phyloP scores from a whole-genome alignment of 2,113 vertebrate species.

The Cyprinodon variegatus region DNA sequence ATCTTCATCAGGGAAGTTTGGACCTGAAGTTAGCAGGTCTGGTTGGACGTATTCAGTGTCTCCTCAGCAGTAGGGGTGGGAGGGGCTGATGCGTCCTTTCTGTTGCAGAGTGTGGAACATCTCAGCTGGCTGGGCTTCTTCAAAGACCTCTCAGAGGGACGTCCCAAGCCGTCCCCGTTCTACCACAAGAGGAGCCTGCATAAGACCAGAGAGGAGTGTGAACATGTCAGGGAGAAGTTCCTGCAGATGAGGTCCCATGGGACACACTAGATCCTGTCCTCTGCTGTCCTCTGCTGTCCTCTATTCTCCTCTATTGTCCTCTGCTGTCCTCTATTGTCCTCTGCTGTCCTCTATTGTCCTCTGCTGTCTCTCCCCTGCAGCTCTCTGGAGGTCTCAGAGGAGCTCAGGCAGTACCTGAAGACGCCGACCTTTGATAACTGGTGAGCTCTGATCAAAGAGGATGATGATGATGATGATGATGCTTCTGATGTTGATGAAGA shows the following conservation, averaged over 20 bases:
- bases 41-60: too few relatives aligned
- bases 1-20: too few relatives aligned
- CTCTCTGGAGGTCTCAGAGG: conserved; percentile 80
- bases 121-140: conserved; percentile 84
- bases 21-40: too few relatives aligned
- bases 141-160: conserved; percentile 79
- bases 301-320: too few relatives aligned
- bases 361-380: conserved; percentile 46
- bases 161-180: conserved; percentile 80
- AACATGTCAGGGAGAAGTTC: conserved; percentile 78
- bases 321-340: too few relatives aligned
- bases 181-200: conserved; percentile 79
- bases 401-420: conserved; percentile 82
- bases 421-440: conserved; percentile 84
- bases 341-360: neutral
- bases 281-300: neutral
- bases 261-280: too few relatives aligned
- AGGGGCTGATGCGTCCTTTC: too few relatives aligned
- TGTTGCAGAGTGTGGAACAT: conserved; percentile 79
- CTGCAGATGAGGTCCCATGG: conserved; percentile 77
- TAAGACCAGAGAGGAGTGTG: conserved; percentile 80
- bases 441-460: conserved; percentile 51
- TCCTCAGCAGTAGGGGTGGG: too few relatives aligned
- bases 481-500: too few relatives aligned
- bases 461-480: too few relatives aligned